Evolutionary conservation across 1,140 invertebrate genomes (phyloP), one percentile per base, ranked within the genome.

Genomic region (Condylostylus longicornis): DNA sequence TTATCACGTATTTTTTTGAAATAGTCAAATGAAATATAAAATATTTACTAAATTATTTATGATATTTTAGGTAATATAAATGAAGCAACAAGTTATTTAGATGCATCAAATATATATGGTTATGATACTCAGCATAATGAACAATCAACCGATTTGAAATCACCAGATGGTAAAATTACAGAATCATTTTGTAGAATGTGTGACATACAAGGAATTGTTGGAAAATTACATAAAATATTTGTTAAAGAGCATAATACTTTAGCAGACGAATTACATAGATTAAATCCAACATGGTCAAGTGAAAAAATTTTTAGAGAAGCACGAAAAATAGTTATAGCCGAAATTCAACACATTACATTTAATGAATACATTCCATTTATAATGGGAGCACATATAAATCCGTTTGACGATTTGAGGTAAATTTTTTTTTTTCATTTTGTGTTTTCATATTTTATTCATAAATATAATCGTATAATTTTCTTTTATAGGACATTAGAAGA

Each of bases 241-340:
- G 44, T 82, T 10, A 61, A 72, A 28, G 82, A 90, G 54, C 87
- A 94, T 54, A 91, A 93, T 51, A 69, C 82, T 17, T 70, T 94
- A 22, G 84, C 82, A 1, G 68, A 74, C 1, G 69, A 72, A 42
- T 56, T 94, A 4, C 68, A 69, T 2, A 61, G 70, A 18, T 53
- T 83, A 5, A 91, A 95, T 55, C 68, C 74, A 0, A 81, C 87
- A 52, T 94, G 88, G 89, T 74, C 79, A 47, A 87, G 91, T 48
- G 67, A 82, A 31, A 72, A 70, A 13, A 48, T 88, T 1, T 90
- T 82, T 61, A 64, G 81, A 40, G 88, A 93, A 58, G 70, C 82
- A 13, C 63, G 75, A 50, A 63, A 79, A 46, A 78, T 87, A 21
- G 69, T 91, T 4, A 72, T 74, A 4, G 82, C 84, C 6, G 60